A percentile compares a stretch with the other conserved stretches of the same genome.
Conservation (phyloP, 2,888 invertebrate genomes). For the Standfussiana lucernea region DNA sequence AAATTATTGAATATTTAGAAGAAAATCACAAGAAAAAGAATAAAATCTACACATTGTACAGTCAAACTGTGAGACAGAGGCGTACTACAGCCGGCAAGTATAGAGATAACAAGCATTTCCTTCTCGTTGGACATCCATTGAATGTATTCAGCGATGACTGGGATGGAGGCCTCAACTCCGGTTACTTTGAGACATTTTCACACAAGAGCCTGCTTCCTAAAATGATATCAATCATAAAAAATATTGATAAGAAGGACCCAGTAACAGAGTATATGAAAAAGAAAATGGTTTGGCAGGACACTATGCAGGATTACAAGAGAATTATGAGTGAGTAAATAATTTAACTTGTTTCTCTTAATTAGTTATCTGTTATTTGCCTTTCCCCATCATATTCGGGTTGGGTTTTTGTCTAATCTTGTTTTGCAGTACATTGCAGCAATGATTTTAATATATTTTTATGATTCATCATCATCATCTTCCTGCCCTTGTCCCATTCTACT, state of each 20-base stretch:
- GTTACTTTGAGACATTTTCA: conserved; percentile 82
- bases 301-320: conserved; percentile 58
- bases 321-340: conserved; percentile 70
- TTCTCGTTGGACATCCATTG: conserved; percentile 78
- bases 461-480: neutral
- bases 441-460: neutral
- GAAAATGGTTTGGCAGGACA: conserved; percentile 79
- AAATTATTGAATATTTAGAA: conserved; percentile 76
- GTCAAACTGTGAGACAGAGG: conserved; percentile 73
- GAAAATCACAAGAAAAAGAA: conserved; percentile 68
- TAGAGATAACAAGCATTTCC: conserved; percentile 68
- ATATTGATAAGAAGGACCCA: conserved; percentile 79
- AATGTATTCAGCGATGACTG: conserved; percentile 80
- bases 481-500: neutral
- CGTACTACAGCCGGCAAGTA: conserved; percentile 59
- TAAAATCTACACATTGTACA: conserved; percentile 76
- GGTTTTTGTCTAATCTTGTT: neutral
- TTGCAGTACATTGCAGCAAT: neutral
- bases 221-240: conserved; percentile 75
- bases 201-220: conserved; percentile 82
- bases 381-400: neutral
- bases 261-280: conserved; percentile 76
- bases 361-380: neutral
- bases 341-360: neutral
- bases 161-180: conserved; percentile 81